Evolutionary conservation across 2,888 invertebrate species (phyloP), one percentile per base, ranked within the genome.

Genomic region (Adineta ricciae): DNA sequence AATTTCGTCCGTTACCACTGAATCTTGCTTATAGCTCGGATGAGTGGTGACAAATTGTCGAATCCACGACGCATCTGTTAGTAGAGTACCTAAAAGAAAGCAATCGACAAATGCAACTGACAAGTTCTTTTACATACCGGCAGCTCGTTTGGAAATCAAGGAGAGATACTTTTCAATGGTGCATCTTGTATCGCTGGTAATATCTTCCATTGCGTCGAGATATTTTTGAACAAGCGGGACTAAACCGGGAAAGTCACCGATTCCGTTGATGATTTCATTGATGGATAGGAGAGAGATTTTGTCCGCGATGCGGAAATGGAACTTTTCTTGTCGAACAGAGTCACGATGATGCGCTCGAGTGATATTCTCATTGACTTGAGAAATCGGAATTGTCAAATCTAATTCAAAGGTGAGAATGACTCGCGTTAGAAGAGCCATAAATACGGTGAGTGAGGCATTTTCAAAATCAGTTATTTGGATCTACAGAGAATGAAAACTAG

Each of bases 401-500:
- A 99, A 93, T 88, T 95, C 94, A 91, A 96, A 98, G 41, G 97
- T 96, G 83, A 99, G 92, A 89, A 99, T 97, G 87, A 96, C 97
- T 87, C 99, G 92, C 0, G 99, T 99, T 87, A 99, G 92, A 83
- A 99, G 92, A 32, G 99, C 98, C 24, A 99, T 94, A 91, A 99
- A 99, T 90, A 96, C 96, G 32, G 97, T 96, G 88, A 96, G 94
- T 8, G 99, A 99, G 0, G 99, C 99, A 92, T 99, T 99, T 92
- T 99, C 99, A 92, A 99, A 99, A 92, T 99, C 98, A 0, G 99
- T 98, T 87, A 99, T 93, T 91, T 99, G 99, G 32, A 96, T 95
- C 90, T 86, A 86, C 5, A 54, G 7, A 2, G 2, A 54, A 54
- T 5, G 8, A n/a, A n/a, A n/a, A 54, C 3, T 5, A 3, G 8